Evolutionary conservation across 2,888 invertebrate genomes (phyloP).

Genomic region (Brachynemurus nebulosus): DNA sequence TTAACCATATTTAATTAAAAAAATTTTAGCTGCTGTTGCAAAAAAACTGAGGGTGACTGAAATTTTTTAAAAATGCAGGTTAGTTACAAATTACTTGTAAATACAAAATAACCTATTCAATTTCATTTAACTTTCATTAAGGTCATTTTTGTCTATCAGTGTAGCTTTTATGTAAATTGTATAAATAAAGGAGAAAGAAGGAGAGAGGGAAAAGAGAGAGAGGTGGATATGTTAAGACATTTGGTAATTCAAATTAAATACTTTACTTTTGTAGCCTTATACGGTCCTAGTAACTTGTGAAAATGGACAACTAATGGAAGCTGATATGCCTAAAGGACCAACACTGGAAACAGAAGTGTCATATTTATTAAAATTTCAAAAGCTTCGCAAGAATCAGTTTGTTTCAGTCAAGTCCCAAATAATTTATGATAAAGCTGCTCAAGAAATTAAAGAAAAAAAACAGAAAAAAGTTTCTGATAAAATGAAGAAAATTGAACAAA

Average conservation of each 20-base stretch:
- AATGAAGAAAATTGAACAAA: slow-evolving; percentile 41
- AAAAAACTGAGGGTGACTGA: too few relatives aligned
- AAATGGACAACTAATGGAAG: slow-evolving; percentile 40
- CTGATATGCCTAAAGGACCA: slow-evolving; percentile 32
- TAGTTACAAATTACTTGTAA: too few relatives aligned
- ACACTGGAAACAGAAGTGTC: slow-evolving; percentile 36
- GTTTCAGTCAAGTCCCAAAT: slow-evolving; percentile 45
- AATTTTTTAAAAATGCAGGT: too few relatives aligned
- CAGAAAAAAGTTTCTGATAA: slow-evolving; percentile 36
- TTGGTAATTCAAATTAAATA: slow-evolving; percentile 3
- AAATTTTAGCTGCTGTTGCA: too few relatives aligned
- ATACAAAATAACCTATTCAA: too few relatives aligned
- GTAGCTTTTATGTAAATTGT: too few relatives aligned
- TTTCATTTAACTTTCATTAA: too few relatives aligned
- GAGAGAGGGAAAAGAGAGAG: slow-evolving; percentile 15
- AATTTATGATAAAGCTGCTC: slow-evolving; percentile 41
- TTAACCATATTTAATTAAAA: too few relatives aligned
- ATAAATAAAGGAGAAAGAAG: too few relatives aligned
- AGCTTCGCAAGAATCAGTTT: slow-evolving; percentile 34
- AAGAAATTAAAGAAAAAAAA: slow-evolving; percentile 38
- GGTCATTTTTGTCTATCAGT: too few relatives aligned
- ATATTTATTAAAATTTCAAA: slow-evolving; percentile 29
- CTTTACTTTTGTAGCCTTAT: slow-evolving; percentile 24
- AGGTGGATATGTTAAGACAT: not conserved
- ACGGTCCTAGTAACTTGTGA: slow-evolving; percentile 40